Conservation (phyloP, 1,140 invertebrate species). For the Eumeta japonica region DNA sequence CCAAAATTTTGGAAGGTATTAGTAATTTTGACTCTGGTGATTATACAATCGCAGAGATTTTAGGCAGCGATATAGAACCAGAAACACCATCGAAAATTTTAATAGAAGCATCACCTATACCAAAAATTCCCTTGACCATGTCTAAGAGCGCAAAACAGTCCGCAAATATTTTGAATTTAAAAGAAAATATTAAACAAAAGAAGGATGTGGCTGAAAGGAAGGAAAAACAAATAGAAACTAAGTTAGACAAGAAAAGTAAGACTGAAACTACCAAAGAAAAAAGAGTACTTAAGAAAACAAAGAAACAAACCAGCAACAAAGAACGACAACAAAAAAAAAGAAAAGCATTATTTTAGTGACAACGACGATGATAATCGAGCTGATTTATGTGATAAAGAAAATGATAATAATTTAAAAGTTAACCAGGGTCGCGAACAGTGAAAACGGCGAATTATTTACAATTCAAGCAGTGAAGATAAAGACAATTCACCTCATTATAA, state of each 20-base stretch:
- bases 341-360: conserved; percentile 5
- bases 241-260: conserved; percentile 12
- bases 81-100: conserved; percentile 24
- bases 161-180: conserved; percentile 20
- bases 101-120: conserved; percentile 18
- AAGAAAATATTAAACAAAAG: conserved; percentile 16
- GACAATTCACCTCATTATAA: no score
- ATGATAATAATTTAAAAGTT: no score
- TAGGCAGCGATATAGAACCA: conserved; percentile 12
- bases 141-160: conserved; percentile 18
- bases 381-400: conserved; percentile 10
- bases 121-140: conserved; percentile 15
- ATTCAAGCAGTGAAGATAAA: no score
- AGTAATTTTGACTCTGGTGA: conserved; percentile 12
- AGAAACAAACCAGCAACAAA: conserved; percentile 12
- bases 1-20: conserved; percentile 15
- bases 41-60: conserved; percentile 10
- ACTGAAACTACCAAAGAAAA: conserved; percentile 9
- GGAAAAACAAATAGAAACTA: conserved; percentile 10
- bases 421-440: no score
- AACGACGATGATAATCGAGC: conserved; percentile 4
- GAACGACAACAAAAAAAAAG: no score
- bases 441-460: no score
- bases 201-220: conserved; percentile 13
- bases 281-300: conserved; percentile 12